Conservation (phyloP, 2,797 vertebrate species). For the Mycteria americana region DNA sequence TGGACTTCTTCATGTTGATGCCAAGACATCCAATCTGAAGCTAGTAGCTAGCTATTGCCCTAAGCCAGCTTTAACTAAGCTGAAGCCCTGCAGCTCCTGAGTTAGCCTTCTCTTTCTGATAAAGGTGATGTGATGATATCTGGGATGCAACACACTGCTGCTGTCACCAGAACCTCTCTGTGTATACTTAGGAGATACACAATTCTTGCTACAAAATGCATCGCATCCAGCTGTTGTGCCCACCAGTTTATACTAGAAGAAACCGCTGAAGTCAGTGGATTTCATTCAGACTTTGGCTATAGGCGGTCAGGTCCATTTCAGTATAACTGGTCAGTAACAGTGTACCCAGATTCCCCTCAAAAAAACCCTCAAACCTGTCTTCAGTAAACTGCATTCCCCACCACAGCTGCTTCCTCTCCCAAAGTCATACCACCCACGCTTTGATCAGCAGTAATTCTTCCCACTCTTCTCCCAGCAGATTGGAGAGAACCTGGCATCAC, state of each 20-base stretch:
- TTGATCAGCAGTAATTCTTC: not conserved
- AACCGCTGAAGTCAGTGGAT: not conserved
- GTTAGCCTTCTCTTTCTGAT: not conserved
- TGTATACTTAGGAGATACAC: not conserved
- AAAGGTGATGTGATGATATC: not conserved
- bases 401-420: constrained; percentile 21
- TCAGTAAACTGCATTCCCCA: not conserved
- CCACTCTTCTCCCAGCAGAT: not conserved
- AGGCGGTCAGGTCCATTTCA: not conserved
- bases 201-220: not conserved
- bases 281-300: not conserved
- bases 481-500: not conserved
- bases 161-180: not conserved
- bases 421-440: not conserved
- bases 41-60: not conserved
- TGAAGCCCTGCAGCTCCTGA: not conserved
- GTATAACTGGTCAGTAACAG: not conserved
- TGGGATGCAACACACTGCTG: not conserved
- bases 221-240: not conserved
- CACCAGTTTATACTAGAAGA: not conserved
- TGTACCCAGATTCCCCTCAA: not conserved
- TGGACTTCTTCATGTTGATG: not conserved
- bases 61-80: not conserved
- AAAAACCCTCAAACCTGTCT: not conserved
- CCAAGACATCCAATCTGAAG: not conserved